These are phyloP conservation scores for Steinernema carpocapsae DNA, from an alignment of 2,888 invertebrate species.

Conservation along the genomic window DNA sequence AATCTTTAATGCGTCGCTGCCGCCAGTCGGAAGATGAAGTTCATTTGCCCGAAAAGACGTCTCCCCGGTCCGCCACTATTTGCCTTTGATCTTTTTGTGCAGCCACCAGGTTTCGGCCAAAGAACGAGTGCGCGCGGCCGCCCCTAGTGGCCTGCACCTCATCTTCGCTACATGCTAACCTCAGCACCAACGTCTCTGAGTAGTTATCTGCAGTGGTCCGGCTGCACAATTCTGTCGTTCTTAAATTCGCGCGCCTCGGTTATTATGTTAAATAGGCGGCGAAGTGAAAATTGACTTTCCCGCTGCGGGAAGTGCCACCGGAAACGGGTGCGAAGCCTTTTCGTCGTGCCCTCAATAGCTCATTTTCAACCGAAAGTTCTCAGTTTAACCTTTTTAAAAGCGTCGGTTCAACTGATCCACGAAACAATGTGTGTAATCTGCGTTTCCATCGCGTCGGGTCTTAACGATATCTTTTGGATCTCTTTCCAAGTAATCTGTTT, in stretches of 20 bases:
- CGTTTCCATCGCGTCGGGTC: neutral
- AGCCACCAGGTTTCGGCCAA: constrained; percentile 9
- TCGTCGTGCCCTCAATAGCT: no score
- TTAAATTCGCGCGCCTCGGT: neutral
- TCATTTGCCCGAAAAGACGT: neutral
- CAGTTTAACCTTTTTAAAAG: neutral
- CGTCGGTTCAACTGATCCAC: neutral
- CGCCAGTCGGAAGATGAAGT: neutral
- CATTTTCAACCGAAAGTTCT: neutral
- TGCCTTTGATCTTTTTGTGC: neutral
- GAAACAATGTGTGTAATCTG: neutral
- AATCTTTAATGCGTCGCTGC: constrained; percentile 27
- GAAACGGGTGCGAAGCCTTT: neutral
- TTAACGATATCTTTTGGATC: no score
- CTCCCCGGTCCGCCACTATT: neutral
- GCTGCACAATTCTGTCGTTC: neutral
- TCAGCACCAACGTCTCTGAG: no score
- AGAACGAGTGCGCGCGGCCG: neutral
- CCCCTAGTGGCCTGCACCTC: no score
- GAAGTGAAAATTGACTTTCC: constrained; percentile 12
- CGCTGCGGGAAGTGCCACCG: constrained; percentile 9
- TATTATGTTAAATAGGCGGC: constrained; percentile 21
- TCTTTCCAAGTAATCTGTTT: no score
- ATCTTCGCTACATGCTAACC: no score
- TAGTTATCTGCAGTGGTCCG: no score